Conservation (phyloP, 2,888 invertebrate species). For the Hypena proboscidalis region DNA sequence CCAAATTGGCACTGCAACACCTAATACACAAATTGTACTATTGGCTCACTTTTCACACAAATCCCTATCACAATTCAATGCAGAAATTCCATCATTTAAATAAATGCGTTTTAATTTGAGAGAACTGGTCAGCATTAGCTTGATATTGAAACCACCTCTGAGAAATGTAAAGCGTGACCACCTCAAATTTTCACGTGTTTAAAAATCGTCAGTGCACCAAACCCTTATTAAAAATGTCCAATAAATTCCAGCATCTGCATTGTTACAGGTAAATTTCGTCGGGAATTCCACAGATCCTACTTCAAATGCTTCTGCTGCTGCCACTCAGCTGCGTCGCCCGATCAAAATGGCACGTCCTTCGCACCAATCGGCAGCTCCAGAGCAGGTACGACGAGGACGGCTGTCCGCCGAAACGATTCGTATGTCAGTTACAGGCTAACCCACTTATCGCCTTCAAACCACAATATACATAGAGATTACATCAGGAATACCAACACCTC, state of each 20-base stretch:
- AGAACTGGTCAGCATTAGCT: no score
- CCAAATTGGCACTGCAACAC: no score
- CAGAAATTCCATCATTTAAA: no score
- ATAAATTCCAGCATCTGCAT: slow-evolving; percentile 39
- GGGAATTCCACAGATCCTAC: slow-evolving; percentile 89
- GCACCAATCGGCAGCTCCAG: slow-evolving; percentile 77
- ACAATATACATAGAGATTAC: slow-evolving; percentile 74
- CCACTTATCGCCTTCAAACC: slow-evolving; percentile 78
- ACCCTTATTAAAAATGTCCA: slow-evolving; percentile 3
- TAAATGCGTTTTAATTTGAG: no score
- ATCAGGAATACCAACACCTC: slow-evolving; percentile 76
- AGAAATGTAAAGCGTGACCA: no score
- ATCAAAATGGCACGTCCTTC: slow-evolving; percentile 75
- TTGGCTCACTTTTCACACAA: no score
- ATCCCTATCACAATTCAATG: no score
- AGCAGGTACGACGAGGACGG: slow-evolving; percentile 73
- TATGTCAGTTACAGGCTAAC: slow-evolving; percentile 78
- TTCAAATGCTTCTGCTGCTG: slow-evolving; percentile 86
- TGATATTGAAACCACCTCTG: no score
- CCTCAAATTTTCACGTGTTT: not conserved
- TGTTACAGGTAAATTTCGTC: slow-evolving; percentile 90
- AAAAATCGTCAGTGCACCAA: slow-evolving; percentile 14
- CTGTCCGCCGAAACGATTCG: slow-evolving; percentile 77
- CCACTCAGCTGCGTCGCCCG: slow-evolving; percentile 53
- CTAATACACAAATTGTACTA: no score